Conservation (phyloP, 1,140 invertebrate genomes). For the Drosophila suzukii region DNA sequence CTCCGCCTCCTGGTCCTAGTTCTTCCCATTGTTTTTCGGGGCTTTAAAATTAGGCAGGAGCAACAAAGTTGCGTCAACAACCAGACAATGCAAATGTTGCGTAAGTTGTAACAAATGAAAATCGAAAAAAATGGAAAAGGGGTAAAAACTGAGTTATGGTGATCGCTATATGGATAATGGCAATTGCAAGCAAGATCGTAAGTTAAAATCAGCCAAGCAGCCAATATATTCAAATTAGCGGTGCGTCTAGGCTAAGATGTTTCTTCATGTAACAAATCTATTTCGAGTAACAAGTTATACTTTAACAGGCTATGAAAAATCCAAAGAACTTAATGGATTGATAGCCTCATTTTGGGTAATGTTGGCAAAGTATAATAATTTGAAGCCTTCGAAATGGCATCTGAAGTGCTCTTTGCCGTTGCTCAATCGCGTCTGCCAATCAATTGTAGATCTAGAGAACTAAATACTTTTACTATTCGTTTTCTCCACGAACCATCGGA, state of each 20-base stretch:
- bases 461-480: constrained; percentile 25
- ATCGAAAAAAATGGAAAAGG: constrained; percentile 13
- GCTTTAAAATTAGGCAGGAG: constrained; percentile 41
- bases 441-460: constrained; percentile 16
- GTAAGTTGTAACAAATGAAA: constrained; percentile 26
- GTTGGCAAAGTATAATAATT: neutral
- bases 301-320: too few relatives aligned
- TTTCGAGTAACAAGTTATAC: neutral
- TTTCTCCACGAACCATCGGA: constrained; percentile 28
- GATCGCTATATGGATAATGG: constrained; percentile 9
- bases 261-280: neutral
- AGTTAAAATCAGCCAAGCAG: neutral
- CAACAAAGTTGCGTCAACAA: constrained; percentile 49
- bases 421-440: constrained; percentile 1
- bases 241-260: neutral
- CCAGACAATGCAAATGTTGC: constrained; percentile 47
- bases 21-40: constrained; percentile 44
- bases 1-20: constrained; percentile 9
- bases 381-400: neutral
- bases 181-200: neutral
- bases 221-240: neutral
- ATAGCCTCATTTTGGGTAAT: neutral
- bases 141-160: constrained; percentile 15
- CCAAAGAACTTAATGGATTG: too few relatives aligned
- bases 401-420: neutral